A percentile compares a stretch with the other conserved stretches of the same genome.
Evolutionary conservation across 2,888 invertebrate species (phyloP).

Genomic region (Auanema freiburgensis): DNA sequence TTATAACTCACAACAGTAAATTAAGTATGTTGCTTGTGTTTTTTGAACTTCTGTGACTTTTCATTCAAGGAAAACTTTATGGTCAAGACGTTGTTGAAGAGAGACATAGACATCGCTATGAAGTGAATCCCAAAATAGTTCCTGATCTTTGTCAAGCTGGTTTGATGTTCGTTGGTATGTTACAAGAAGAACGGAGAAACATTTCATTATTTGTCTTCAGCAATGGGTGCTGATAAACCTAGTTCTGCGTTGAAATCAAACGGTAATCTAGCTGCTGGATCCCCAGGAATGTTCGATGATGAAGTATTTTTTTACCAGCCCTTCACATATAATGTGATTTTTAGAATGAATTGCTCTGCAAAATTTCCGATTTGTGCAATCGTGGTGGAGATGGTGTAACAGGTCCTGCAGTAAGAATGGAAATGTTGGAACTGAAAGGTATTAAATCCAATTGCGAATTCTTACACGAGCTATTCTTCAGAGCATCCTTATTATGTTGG

Average conservation of each 20-base stretch:
- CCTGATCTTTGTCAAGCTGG: slow-evolving; percentile 79
- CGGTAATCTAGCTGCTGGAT: not conserved
- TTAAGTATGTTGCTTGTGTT: slow-evolving; percentile 61
- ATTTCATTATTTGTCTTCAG: slow-evolving; percentile 10
- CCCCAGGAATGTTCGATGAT: not conserved
- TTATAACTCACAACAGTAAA: slow-evolving; percentile 70
- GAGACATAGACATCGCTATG: slow-evolving; percentile 93
- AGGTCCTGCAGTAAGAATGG: slow-evolving; percentile 77
- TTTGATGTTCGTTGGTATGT: slow-evolving; percentile 77
- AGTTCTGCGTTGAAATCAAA: slow-evolving; percentile 19
- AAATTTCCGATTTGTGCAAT: slow-evolving; percentile 54
- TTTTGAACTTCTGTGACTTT: slow-evolving; percentile 4
- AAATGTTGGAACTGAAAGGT: slow-evolving; percentile 81
- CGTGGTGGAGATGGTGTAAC: slow-evolving; percentile 54
- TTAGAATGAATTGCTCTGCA: slow-evolving; percentile 36
- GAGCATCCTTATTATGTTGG: slow-evolving; percentile 89
- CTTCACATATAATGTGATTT: not conserved
- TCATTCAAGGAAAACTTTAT: slow-evolving; percentile 49
- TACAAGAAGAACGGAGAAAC: not conserved
- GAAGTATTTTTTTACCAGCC: not conserved
- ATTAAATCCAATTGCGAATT: too few relatives aligned
- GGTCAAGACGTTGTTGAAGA: slow-evolving; percentile 76
- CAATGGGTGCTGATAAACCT: slow-evolving; percentile 72
- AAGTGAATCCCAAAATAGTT: slow-evolving; percentile 85
- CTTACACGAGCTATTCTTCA: too few relatives aligned